These are phyloP conservation scores for Struthidea cinerea DNA, from an alignment of 2,113 vertebrate species.

Conservation along the genomic window DNA sequence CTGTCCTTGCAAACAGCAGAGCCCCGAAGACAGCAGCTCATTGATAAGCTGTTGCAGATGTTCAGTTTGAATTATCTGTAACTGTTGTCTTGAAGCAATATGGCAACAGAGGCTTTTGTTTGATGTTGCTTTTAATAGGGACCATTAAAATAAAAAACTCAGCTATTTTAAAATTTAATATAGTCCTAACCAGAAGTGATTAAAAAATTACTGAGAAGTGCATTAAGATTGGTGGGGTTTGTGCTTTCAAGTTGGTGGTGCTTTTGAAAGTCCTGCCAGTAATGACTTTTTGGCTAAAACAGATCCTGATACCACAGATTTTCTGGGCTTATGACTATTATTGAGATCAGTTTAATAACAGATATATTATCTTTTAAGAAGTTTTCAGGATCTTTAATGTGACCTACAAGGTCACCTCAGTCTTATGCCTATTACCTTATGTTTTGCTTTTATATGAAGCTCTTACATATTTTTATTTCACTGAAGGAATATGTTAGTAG, in stretches of 20 bases:
- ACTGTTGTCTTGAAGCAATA: neutral
- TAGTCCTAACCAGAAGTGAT: neutral
- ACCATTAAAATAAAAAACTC: neutral
- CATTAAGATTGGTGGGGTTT: neutral
- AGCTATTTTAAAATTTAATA: neutral
- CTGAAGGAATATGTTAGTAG: neutral
- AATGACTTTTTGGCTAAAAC: neutral
- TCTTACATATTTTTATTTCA: neutral
- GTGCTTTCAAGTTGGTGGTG: neutral
- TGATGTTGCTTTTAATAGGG: neutral
- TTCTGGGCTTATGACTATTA: neutral
- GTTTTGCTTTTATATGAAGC: neutral
- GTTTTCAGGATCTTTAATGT: neutral
- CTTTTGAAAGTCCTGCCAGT: slow-evolving; percentile 1
- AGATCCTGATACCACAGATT: neutral
- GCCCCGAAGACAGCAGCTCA: neutral
- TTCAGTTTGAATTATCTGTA: neutral
- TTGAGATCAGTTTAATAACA: neutral
- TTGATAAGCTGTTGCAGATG: neutral
- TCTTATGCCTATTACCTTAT: neutral
- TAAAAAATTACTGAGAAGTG: neutral
- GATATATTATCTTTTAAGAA: neutral
- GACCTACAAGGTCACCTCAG: neutral
- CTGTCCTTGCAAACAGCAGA: neutral
- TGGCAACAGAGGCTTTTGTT: neutral